Percentiles rank a stretch among this genome's conserved stretches.
Evolutionary conservation across 2,113 vertebrate species (phyloP).

Genomic region (Xenopus laevis): DNA sequence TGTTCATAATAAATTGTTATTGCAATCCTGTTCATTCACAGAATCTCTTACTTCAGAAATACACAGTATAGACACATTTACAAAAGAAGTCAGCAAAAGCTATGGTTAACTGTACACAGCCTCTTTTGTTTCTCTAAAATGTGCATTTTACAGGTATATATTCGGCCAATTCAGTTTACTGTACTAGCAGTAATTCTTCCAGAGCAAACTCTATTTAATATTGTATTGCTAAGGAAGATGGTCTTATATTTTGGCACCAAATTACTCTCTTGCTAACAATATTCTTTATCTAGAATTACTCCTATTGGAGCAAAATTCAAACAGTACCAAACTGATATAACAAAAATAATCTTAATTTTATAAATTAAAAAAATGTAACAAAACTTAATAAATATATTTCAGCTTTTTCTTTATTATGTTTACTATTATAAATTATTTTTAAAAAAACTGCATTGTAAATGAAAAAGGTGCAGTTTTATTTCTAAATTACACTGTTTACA

Average conservation of each 20-base stretch:
- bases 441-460: no score
- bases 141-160: slow-evolving; percentile 10
- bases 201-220: slow-evolving; percentile 39
- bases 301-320: slow-evolving; percentile 6
- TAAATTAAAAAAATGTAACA: slow-evolving; percentile 4
- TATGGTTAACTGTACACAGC: neutral
- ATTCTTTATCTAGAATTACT: slow-evolving; percentile 10
- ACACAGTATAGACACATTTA: slow-evolving; percentile 9
- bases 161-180: slow-evolving; percentile 12
- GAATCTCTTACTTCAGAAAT: neutral
- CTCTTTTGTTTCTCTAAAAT: slow-evolving; percentile 1
- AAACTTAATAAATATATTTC: neutral
- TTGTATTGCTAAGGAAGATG: slow-evolving; percentile 35
- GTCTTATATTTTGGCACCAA: slow-evolving; percentile 8
- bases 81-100: neutral
- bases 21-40: no score
- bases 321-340: neutral
- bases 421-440: no score
- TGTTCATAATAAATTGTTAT: no score
- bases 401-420: no score
- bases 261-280: slow-evolving; percentile 33
- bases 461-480: no score
- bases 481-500: no score
- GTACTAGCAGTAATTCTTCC: slow-evolving; percentile 27
- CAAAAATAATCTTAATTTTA: neutral